phyloP scores from a whole-genome alignment of 2,113 vertebrate species.

The Neogale vison region DNA sequence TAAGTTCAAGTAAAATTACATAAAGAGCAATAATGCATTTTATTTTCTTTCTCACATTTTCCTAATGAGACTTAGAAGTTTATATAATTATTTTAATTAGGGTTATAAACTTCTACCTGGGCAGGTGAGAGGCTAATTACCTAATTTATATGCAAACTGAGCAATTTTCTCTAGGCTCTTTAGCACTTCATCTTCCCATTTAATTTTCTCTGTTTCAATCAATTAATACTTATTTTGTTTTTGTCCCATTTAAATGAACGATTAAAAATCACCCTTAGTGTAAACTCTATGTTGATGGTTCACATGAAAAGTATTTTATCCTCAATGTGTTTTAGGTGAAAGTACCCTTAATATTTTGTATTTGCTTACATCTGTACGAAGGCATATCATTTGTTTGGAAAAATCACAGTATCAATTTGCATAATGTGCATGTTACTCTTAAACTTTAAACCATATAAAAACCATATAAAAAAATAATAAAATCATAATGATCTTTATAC shows the following conservation, averaged over 20 bases:
- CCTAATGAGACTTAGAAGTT: conserved; percentile 76
- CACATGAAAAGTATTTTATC: background rate
- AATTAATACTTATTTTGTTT: conserved; percentile 81
- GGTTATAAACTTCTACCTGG: conserved; percentile 82
- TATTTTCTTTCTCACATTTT: conserved; percentile 55
- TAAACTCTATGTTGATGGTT: background rate
- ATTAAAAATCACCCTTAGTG: background rate
- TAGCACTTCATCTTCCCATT: conserved; percentile 77
- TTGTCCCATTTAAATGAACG: conserved; percentile 70
- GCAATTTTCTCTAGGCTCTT: conserved; percentile 79
- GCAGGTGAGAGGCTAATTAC: conserved; percentile 84
- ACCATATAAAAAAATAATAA: background rate
- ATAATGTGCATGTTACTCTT: background rate
- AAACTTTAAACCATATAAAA: background rate
- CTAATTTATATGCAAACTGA: conserved; percentile 85
- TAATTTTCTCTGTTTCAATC: conserved; percentile 73
- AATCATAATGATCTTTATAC: background rate
- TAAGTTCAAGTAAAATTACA: conserved; percentile 45
- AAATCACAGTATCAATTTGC: background rate
- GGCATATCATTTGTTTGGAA: background rate
- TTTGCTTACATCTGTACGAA: background rate
- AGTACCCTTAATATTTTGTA: background rate
- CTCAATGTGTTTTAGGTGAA: background rate
- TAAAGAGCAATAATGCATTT: conserved; percentile 11
- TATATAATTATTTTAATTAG: conserved; percentile 86